Percentiles rank a stretch among this genome's conserved stretches.
phyloP scores from a whole-genome alignment of 2,888 invertebrate genomes.

The Podabrus alpinus region DNA sequence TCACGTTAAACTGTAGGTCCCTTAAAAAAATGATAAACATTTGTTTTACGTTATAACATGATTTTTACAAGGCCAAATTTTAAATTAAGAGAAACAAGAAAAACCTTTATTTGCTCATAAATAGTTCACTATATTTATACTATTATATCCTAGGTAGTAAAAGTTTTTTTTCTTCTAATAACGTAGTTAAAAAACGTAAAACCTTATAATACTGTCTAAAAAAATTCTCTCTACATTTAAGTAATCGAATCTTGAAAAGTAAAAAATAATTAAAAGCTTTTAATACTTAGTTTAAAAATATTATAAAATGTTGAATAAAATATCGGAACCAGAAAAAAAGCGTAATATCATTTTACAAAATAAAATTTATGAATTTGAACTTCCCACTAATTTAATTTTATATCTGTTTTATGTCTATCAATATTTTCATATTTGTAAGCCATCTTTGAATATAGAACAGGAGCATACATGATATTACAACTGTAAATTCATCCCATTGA shows the following conservation, averaged over 20 bases:
- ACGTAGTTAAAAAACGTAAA: background rate
- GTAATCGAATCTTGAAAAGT: too few species aligned
- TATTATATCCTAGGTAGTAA: too few species aligned
- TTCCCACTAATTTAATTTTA: conserved; percentile 2
- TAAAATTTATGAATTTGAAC: background rate
- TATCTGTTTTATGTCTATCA: background rate
- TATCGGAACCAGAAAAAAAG: too few species aligned
- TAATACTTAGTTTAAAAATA: background rate
- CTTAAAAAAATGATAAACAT: too few species aligned
- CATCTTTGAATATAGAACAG: conserved; percentile 3
- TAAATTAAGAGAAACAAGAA: too few species aligned
- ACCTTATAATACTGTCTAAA: too few species aligned
- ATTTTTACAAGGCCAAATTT: too few species aligned
- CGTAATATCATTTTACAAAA: background rate
- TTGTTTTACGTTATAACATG: too few species aligned
- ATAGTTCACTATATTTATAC: too few species aligned
- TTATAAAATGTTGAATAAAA: background rate
- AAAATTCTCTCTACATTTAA: background rate
- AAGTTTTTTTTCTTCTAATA: too few species aligned
- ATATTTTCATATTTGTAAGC: conserved; percentile 6
- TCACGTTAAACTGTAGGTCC: too few species aligned
- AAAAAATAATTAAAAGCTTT: background rate
- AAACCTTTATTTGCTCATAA: too few species aligned
- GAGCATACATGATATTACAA: background rate
- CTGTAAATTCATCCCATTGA: background rate